phyloP scores from a whole-genome alignment of 2,797 vertebrate genomes.

The Anas flavirostris region DNA sequence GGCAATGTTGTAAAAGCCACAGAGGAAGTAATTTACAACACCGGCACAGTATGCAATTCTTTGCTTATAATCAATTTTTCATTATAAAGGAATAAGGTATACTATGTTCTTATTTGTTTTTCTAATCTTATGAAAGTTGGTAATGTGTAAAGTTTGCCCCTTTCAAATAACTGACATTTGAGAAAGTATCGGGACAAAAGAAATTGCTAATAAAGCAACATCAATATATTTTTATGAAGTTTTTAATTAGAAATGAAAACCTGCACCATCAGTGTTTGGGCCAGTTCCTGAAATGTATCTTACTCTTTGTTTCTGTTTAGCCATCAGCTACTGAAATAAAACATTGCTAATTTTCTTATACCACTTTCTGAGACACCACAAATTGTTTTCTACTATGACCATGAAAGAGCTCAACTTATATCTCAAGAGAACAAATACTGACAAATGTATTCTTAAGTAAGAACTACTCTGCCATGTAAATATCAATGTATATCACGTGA shows the following conservation, averaged over 20 bases:
- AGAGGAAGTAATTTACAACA: slow-evolving; percentile 79
- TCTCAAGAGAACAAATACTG: neutral
- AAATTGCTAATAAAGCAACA: slow-evolving; percentile 35
- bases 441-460: neutral
- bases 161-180: slow-evolving; percentile 57
- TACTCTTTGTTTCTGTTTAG: neutral
- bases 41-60: slow-evolving; percentile 68
- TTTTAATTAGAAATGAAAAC: slow-evolving; percentile 29
- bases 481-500: neutral
- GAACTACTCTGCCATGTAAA: neutral
- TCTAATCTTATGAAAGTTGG: slow-evolving; percentile 65
- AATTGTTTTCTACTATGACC: neutral
- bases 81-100: slow-evolving; percentile 68
- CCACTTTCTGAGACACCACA: neutral
- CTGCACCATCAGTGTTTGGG: neutral
- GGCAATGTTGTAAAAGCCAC: slow-evolving; percentile 77
- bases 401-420: neutral
- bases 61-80: slow-evolving; percentile 77
- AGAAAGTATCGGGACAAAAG: slow-evolving; percentile 29
- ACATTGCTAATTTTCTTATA: neutral
- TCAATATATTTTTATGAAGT: slow-evolving; percentile 36
- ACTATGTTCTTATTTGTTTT: slow-evolving; percentile 67
- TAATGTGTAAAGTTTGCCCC: slow-evolving; percentile 54
- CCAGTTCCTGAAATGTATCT: neutral
- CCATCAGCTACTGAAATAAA: neutral